Percentiles rank a stretch among this genome's conserved stretches.
Evolutionary conservation across 2,113 vertebrate genomes (phyloP).

Genomic region (Chaetodon auriga): DNA sequence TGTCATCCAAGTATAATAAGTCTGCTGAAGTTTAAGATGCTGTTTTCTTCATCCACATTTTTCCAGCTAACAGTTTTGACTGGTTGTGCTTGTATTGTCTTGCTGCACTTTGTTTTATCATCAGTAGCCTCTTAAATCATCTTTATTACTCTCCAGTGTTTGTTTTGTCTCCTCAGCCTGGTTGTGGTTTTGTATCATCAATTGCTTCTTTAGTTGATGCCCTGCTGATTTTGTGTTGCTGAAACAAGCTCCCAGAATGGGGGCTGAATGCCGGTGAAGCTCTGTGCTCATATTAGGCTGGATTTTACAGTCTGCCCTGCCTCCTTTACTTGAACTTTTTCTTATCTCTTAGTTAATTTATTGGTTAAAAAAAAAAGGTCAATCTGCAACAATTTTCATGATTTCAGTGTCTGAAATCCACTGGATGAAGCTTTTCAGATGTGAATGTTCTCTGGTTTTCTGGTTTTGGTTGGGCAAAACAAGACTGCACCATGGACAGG

Average conservation of each 20-base stretch:
- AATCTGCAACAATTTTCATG: too few species aligned
- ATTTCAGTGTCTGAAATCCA: too few species aligned
- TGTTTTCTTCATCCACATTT: neutral
- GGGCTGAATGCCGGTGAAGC: neutral
- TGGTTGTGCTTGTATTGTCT: neutral
- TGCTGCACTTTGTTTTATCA: neutral
- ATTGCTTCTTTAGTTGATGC: neutral
- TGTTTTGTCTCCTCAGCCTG: neutral
- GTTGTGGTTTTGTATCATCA: neutral
- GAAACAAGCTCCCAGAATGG: slow-evolving; percentile 5
- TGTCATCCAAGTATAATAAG: neutral
- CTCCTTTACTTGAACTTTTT: neutral
- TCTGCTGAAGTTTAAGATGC: neutral
- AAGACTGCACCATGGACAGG: too few species aligned
- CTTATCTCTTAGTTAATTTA: neutral
- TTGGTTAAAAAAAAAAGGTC: too few species aligned
- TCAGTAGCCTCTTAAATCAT: neutral
- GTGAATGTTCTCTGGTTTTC: too few species aligned
- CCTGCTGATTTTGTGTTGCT: neutral
- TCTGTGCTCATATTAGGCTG: neutral
- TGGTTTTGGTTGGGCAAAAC: too few species aligned
- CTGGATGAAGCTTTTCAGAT: too few species aligned
- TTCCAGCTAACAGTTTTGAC: neutral
- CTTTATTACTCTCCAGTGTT: neutral
- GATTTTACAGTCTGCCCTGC: neutral